Percentiles rank a stretch among this genome's conserved stretches.
Conservation (phyloP, 2,797 vertebrate genomes). For the Phoebastria nigripes region DNA sequence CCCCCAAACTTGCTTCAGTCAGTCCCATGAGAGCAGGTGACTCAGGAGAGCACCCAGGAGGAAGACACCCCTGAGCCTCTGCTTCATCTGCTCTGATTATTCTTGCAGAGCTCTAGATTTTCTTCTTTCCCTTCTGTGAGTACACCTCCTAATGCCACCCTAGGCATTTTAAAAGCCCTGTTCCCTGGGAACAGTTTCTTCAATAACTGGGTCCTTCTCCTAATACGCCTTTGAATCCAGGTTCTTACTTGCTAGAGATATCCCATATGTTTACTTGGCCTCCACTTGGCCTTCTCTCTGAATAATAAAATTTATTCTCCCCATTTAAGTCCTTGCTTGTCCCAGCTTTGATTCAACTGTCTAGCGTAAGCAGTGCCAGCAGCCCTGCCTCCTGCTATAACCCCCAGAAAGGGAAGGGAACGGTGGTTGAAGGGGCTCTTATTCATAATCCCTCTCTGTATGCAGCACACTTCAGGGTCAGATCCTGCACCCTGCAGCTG, state of each 20-base stretch:
- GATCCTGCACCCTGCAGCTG: background rate
- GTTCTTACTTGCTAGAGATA: background rate
- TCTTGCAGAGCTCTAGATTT: background rate
- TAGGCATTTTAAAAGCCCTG: background rate
- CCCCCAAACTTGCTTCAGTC: background rate
- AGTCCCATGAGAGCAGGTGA: background rate
- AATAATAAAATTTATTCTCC: background rate
- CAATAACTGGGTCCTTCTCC: background rate
- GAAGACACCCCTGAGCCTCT: background rate
- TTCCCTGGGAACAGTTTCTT: background rate
- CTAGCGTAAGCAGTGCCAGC: background rate
- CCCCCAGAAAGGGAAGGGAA: background rate
- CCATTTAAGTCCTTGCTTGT: background rate
- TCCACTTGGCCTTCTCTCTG: background rate
- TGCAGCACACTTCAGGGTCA: fast-evolving
- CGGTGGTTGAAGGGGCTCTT: background rate
- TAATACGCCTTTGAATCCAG: background rate
- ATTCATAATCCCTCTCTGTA: background rate
- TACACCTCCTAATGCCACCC: background rate
- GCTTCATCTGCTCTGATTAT: background rate
- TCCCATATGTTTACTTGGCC: background rate
- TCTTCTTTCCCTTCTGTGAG: background rate
- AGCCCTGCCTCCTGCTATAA: background rate
- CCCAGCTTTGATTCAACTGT: background rate
- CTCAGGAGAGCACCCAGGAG: background rate